Evolutionary conservation across 2,113 vertebrate species (phyloP), one percentile per base, ranked within the genome.

Genomic region (Typhlomys cinereus): DNA sequence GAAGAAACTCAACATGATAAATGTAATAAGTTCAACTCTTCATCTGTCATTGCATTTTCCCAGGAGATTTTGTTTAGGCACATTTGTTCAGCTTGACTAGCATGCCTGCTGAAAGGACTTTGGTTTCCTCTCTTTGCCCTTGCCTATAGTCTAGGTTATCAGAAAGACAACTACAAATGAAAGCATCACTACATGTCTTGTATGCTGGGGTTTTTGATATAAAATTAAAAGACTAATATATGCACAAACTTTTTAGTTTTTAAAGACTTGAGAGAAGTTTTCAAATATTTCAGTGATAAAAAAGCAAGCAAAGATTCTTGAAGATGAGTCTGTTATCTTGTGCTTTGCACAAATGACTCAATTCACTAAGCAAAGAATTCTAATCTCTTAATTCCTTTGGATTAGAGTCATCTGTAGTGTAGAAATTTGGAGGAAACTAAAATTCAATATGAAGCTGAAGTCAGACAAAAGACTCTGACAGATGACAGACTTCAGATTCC

Each of bases 301-400:
- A n/a, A 85, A 88, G n/a, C 13, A 81, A 75, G 85, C 23, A 3
- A 75, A 88, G 50, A 70, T n/a, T 71, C 46, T 74, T 31, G 6
- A 4, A n/a, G 10, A 66, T 21, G 12, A 71, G 9, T 34, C 78
- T 44, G 27, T 7, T 62, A 18, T 85, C 27, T 61, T 84, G 61
- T 44, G 39, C 21, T 4, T 71, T 85, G 41, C 34, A 70, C 23
- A 21, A 86, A 20, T 11, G 71, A 66, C 3, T 89, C 57, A 54
- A 12, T 92, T 86, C 41, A 82, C 15, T 78, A 50, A 67, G 50
- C 73, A 85, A 71, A 21, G 12, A 59, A 36, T 39, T 75, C 21
- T 80, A 74, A 86, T 75, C 48, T 17, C 21, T 75, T 44, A 57
- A 76, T 71, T 90, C 23, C n/a, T 90, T 90, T 57, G 76, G 14